phyloP scores from a whole-genome alignment of 2,888 invertebrate species.

The Apotomis betuletana region DNA sequence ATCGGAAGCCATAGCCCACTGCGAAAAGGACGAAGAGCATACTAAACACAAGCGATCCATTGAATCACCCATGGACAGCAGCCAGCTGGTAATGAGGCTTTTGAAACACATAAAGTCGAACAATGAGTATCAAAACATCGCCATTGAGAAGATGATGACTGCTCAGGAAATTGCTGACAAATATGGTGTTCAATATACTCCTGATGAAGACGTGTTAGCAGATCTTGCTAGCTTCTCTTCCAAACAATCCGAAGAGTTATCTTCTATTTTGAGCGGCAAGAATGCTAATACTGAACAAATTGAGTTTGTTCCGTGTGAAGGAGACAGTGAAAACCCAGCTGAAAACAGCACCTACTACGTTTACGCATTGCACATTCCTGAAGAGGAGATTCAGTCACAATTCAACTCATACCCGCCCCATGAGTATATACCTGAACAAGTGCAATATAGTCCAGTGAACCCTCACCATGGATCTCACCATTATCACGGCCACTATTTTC shows the following conservation, averaged over 20 bases:
- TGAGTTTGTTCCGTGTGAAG: constrained; percentile 48
- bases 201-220: constrained; percentile 71
- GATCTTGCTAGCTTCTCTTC: constrained; percentile 70
- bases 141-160: constrained; percentile 79
- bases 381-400: constrained; percentile 46
- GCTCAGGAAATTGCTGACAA: constrained; percentile 79
- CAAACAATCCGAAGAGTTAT: constrained; percentile 70
- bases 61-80: constrained; percentile 72
- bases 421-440: constrained; percentile 49
- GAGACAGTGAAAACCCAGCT: constrained; percentile 40
- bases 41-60: constrained; percentile 64
- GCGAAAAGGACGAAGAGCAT: constrained; percentile 57
- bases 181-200: constrained; percentile 71
- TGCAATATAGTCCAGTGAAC: constrained; percentile 44
- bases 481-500: constrained; percentile 51
- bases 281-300: constrained; percentile 54
- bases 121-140: constrained; percentile 77
- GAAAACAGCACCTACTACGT: constrained; percentile 54
- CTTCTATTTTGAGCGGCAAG: constrained; percentile 63
- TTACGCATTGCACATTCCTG: constrained; percentile 50
- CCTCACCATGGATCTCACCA: constrained; percentile 50
- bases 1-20: constrained; percentile 58
- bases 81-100: constrained; percentile 67
- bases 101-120: constrained; percentile 74
- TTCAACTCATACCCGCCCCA: constrained; percentile 44